Conservation (phyloP, 2,113 vertebrate species). For the Corvus moneduloides region DNA sequence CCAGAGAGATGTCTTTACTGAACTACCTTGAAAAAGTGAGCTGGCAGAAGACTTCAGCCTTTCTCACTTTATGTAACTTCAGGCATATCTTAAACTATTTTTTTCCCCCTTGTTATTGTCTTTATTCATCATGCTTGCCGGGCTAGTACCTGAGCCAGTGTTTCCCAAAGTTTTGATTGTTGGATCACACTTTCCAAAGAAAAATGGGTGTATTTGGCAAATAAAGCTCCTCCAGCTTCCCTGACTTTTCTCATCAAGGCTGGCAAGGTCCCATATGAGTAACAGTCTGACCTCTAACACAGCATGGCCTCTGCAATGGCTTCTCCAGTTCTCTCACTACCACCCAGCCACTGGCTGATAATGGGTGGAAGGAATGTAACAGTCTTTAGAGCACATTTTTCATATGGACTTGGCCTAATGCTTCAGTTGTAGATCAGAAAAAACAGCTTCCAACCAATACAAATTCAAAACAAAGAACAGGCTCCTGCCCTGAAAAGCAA, state of each 20-base stretch:
- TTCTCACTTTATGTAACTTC: neutral
- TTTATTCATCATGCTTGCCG: neutral
- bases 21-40: neutral
- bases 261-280: neutral
- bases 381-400: neutral
- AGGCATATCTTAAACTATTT: neutral
- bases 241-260: neutral
- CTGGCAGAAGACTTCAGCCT: neutral
- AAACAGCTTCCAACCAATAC: neutral
- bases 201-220: neutral
- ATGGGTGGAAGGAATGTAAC: neutral
- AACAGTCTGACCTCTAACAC: neutral
- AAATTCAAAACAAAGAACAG: neutral
- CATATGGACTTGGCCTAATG: neutral
- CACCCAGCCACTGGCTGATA: neutral
- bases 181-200: neutral
- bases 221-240: neutral
- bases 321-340: neutral
- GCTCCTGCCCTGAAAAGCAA: neutral
- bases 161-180: neutral
- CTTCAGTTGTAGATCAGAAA: neutral
- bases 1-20: neutral
- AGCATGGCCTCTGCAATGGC: neutral
- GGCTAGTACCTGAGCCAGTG: neutral
- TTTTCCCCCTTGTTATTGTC: neutral